A percentile compares a stretch with the other conserved stretches of the same genome.
Evolutionary conservation across 2,888 invertebrate genomes (phyloP).

Genomic region (Tillus elongatus): DNA sequence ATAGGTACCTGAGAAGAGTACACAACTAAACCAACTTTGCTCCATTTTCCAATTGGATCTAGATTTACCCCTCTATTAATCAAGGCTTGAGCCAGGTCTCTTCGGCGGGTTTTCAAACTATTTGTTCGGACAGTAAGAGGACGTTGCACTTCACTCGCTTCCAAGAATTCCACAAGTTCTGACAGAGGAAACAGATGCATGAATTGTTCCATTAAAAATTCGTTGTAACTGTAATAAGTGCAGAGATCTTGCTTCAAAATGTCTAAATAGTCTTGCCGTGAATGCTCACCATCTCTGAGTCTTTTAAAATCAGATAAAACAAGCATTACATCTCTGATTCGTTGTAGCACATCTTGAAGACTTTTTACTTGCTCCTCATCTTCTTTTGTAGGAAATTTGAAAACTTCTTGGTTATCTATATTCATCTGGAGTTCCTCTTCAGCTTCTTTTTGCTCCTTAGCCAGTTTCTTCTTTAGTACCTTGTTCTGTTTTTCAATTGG

Average conservation of each 20-base stretch:
- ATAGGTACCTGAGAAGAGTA: conserved; percentile 94
- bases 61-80: conserved; percentile 96
- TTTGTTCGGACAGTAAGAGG: conserved; percentile 95
- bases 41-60: conserved; percentile 98
- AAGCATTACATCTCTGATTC: conserved; percentile 76
- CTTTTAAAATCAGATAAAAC: conserved; percentile 73
- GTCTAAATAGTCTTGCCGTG: conserved; percentile 72
- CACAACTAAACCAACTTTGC: conserved; percentile 92
- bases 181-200: conserved; percentile 81
- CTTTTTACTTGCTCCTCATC: conserved; percentile 63
- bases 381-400: conserved; percentile 69
- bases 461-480: conserved; percentile 65
- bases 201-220: conserved; percentile 85
- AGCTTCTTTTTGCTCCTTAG: conserved; percentile 60
- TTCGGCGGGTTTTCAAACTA: conserved; percentile 81
- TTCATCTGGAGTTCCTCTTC: conserved; percentile 78
- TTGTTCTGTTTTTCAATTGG: conserved; percentile 81
- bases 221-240: conserved; percentile 93
- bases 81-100: conserved; percentile 88
- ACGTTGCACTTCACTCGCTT: conserved; percentile 90
- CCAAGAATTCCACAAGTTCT: conserved; percentile 87
- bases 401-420: conserved; percentile 64
- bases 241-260: conserved; percentile 79
- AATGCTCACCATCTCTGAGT: conserved; percentile 57
- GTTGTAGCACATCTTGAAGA: conserved; percentile 75